Evolutionary conservation across 2,888 invertebrate genomes (phyloP).

Genomic region (Bugulina stolonifera): DNA sequence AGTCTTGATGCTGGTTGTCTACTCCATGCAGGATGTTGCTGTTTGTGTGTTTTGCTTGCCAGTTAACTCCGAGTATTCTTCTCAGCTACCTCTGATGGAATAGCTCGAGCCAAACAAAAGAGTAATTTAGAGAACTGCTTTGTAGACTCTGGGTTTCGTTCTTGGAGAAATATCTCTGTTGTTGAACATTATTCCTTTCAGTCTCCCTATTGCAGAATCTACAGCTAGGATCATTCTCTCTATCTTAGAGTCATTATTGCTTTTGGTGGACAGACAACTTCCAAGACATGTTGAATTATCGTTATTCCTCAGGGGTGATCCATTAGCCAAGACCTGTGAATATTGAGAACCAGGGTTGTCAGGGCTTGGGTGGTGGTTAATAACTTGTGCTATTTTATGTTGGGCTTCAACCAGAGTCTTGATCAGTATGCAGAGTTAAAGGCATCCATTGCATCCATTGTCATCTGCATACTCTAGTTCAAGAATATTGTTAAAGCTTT

Average conservation of each 20-base stretch:
- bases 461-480: constrained; percentile 5
- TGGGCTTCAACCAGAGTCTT: background rate
- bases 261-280: background rate
- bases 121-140: background rate
- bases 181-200: background rate
- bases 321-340: background rate
- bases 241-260: background rate
- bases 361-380: background rate
- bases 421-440: background rate
- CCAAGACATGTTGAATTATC: background rate
- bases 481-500: background rate
- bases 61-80: too few species aligned
- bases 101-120: background rate
- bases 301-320: background rate
- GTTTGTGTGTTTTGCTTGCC: too few species aligned
- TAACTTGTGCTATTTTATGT: background rate
- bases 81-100: too few species aligned
- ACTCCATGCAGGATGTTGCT: too few species aligned
- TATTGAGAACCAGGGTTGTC: background rate
- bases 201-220: background rate
- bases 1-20: too few species aligned
- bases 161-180: background rate
- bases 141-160: background rate
- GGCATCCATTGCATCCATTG: background rate
- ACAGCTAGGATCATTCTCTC: background rate